A percentile compares a stretch with the other conserved stretches of the same genome.
These are phyloP conservation scores for Chaetodon trifasciatus DNA, from an alignment of 2,797 vertebrate genomes.

Conservation along the genomic window DNA sequence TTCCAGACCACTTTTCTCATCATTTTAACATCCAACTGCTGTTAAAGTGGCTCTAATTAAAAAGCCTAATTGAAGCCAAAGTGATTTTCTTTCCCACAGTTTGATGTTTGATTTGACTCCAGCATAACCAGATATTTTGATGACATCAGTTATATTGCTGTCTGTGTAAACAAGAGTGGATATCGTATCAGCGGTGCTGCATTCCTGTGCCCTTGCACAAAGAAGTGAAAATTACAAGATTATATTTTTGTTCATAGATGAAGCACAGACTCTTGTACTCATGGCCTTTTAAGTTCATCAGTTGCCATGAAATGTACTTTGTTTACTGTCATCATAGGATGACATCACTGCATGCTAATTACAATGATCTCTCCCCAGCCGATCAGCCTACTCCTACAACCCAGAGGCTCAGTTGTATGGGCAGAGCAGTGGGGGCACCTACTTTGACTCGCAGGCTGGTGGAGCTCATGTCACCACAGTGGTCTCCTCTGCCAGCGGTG, in stretches of 20 bases:
- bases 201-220: background rate
- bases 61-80: constrained; percentile 34
- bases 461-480: constrained; percentile 94
- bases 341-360: constrained; percentile 26
- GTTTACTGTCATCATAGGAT: background rate
- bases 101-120: constrained; percentile 25
- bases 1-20: constrained; percentile 32
- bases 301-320: constrained; percentile 6
- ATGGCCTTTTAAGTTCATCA: background rate
- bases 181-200: background rate
- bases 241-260: background rate
- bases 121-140: constrained; percentile 3
- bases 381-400: constrained; percentile 94
- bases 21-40: constrained; percentile 39
- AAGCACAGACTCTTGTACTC: background rate
- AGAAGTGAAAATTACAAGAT: background rate
- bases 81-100: constrained; percentile 14
- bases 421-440: constrained; percentile 90
- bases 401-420: constrained; percentile 93
- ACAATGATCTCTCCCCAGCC: constrained; percentile 78
- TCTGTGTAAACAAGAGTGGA: background rate
- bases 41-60: constrained; percentile 47
- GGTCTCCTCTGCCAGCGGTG: constrained; percentile 91
- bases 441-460: constrained; percentile 93
- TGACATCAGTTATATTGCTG: background rate